A percentile compares a stretch with the other conserved stretches of the same genome.
phyloP scores from a whole-genome alignment of 2,888 invertebrate species.

The Idaea aversata region DNA sequence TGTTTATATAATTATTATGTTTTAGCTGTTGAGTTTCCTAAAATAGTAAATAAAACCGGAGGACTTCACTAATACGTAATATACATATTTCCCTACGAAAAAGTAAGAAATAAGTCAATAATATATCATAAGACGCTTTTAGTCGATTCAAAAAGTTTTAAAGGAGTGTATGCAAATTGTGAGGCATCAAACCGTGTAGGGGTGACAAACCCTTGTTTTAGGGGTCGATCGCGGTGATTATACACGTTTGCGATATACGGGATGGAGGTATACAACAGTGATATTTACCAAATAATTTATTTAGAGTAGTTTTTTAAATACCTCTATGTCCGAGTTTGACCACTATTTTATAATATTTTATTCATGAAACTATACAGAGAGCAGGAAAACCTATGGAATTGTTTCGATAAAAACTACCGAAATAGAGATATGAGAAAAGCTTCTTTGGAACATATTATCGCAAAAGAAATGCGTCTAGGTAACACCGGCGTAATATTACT shows the following conservation, averaged over 20 bases:
- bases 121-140: too few species aligned
- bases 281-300: too few species aligned
- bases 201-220: conserved; percentile 32
- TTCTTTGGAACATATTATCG: too few species aligned
- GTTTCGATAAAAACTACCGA: conserved; percentile 26
- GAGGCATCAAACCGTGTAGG: conserved; percentile 22
- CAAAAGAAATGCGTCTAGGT: conserved; percentile 9
- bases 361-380: conserved; percentile 25
- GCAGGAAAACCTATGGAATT: conserved; percentile 27
- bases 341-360: conserved; percentile 26
- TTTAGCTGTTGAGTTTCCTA: too few species aligned
- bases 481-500: conserved; percentile 4
- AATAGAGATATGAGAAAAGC: conserved; percentile 28
- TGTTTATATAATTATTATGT: too few species aligned
- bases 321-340: too few species aligned
- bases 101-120: too few species aligned
- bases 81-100: too few species aligned
- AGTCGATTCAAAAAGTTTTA: background rate
- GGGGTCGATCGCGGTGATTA: conserved; percentile 57
- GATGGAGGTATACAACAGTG: conserved; percentile 26
- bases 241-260: conserved; percentile 36
- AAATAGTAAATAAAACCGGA: too few species aligned
- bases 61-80: too few species aligned
- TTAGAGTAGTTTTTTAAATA: too few species aligned
- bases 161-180: conserved; percentile 16